Evolutionary conservation across 2,888 invertebrate species (phyloP).

Genomic region (Eubasilissa splendida): DNA sequence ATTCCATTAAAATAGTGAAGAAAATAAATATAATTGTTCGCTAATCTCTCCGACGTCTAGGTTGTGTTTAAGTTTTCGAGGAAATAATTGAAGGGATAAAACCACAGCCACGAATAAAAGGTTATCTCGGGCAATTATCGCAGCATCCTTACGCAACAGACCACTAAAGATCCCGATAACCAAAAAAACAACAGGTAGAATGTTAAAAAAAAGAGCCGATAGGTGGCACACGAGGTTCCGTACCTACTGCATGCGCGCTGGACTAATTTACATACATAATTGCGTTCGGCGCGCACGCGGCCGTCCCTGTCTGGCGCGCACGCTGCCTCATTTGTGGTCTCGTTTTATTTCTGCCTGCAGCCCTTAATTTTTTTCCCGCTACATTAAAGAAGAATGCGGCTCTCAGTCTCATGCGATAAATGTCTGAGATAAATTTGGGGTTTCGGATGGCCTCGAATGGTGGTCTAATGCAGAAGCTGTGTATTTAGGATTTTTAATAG

Average conservation of each 20-base stretch:
- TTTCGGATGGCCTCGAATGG: slow-evolving; percentile 7
- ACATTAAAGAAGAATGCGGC: slow-evolving; percentile 52
- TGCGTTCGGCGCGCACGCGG: slow-evolving; percentile 52
- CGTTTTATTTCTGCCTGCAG: slow-evolving; percentile 47
- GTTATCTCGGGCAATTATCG: slow-evolving; percentile 42
- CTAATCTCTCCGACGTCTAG: too few species aligned
- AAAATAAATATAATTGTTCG: too few species aligned
- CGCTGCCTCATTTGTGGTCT: not conserved
- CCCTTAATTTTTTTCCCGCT: slow-evolving; percentile 52
- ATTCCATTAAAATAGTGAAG: too few species aligned
- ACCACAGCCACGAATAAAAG: slow-evolving; percentile 23
- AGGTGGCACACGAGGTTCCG: slow-evolving; percentile 18
- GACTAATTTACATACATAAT: slow-evolving; percentile 58
- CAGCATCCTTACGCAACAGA: slow-evolving; percentile 33
- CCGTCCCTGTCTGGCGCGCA: slow-evolving; percentile 30
- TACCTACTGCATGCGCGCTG: slow-evolving; percentile 50
- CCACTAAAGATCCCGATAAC: slow-evolving; percentile 21
- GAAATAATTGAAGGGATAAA: not conserved
- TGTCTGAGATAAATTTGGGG: slow-evolving; percentile 19
- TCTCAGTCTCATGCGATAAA: slow-evolving; percentile 14
- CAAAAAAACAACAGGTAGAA: slow-evolving; percentile 27
- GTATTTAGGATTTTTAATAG: slow-evolving; percentile 43
- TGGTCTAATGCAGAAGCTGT: slow-evolving; percentile 23
- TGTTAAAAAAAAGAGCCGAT: slow-evolving; percentile 18
- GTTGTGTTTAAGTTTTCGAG: too few species aligned